Conservation (phyloP, 1,140 invertebrate genomes). For the Grapholita molesta region DNA sequence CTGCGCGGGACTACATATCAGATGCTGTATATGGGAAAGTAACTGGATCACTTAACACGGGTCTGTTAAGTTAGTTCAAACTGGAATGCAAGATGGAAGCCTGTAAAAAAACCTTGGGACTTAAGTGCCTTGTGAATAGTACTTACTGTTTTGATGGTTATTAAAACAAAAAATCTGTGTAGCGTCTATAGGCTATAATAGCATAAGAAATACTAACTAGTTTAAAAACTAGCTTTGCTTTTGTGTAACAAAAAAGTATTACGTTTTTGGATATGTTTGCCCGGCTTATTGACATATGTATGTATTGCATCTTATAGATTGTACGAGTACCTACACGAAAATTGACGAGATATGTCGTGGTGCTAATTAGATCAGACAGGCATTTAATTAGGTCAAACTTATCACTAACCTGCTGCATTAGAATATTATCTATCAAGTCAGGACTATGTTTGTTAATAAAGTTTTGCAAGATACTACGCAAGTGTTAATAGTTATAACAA, state of each 20-base stretch:
- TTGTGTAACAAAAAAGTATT: too few species aligned
- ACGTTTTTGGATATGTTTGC: too few species aligned
- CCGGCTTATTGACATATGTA: too few species aligned
- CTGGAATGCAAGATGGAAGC: background rate
- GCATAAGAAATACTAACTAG: too few species aligned
- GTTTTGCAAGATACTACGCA: background rate
- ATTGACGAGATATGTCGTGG: background rate
- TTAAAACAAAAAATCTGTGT: too few species aligned
- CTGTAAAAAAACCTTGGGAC: too few species aligned
- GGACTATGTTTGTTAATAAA: background rate
- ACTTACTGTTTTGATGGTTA: too few species aligned
- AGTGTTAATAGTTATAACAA: background rate
- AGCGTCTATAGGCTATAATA: too few species aligned
- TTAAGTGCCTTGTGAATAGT: background rate
- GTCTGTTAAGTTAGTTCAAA: background rate
- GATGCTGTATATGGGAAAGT: conserved; percentile 9
- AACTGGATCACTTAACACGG: background rate
- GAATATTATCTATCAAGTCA: background rate
- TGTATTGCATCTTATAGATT: too few species aligned
- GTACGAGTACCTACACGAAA: too few species aligned
- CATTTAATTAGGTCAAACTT: background rate
- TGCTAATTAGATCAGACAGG: background rate
- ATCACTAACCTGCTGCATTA: background rate
- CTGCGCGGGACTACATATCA: background rate
- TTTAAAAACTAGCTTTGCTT: too few species aligned